A percentile compares a stretch with the other conserved stretches of the same genome.
Conservation (phyloP, 1,140 invertebrate species). For the Subanguina moxae region DNA sequence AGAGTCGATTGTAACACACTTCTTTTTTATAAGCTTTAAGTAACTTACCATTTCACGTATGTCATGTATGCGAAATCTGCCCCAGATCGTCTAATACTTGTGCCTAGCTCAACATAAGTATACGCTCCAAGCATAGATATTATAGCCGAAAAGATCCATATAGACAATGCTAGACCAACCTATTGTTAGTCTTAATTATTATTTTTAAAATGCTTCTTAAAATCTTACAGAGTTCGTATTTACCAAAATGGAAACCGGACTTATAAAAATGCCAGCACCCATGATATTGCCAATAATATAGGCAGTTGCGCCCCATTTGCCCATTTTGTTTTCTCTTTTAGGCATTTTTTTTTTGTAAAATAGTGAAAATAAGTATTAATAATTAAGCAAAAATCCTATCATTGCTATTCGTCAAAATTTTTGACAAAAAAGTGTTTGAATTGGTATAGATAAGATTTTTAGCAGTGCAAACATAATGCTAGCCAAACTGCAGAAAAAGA, state of each 20-base stretch:
- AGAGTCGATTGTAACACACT: too few relatives aligned
- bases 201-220: not conserved
- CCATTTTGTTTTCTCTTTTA: conserved; percentile 39
- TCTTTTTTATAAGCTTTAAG: too few relatives aligned
- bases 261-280: conserved; percentile 88
- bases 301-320: conserved; percentile 45
- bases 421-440: too few relatives aligned
- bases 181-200: not conserved
- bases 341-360: not conserved
- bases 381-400: too few relatives aligned
- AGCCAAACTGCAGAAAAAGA: too few relatives aligned
- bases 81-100: conserved; percentile 40
- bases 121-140: conserved; percentile 29
- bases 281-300: conserved; percentile 86
- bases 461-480: too few relatives aligned
- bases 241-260: conserved; percentile 67
- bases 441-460: too few relatives aligned
- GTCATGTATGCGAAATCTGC: conserved; percentile 49
- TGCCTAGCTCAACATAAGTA: conserved; percentile 44
- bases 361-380: too few relatives aligned
- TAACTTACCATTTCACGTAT: conserved; percentile 47
- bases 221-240: conserved; percentile 44
- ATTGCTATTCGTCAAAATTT: too few relatives aligned
- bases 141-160: conserved; percentile 25
- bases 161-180: conserved; percentile 4